Evolutionary conservation across 2,888 invertebrate species (phyloP).

Genomic region (Saturnia pavonia): DNA sequence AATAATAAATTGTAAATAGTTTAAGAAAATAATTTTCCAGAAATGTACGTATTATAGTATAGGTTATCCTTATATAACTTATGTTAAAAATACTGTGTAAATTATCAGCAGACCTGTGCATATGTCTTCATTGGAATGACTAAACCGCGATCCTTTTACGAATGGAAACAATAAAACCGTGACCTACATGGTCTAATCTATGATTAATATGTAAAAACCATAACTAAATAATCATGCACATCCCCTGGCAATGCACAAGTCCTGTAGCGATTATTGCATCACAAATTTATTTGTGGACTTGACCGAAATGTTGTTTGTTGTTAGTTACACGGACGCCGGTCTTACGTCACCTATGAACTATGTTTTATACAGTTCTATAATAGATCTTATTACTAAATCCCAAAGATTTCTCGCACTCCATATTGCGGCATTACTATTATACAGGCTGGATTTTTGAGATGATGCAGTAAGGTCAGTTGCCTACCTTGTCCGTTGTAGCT

Average conservation of each 20-base stretch:
- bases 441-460: no score
- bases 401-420: no score
- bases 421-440: no score
- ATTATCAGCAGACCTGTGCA: not conserved
- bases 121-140: not conserved
- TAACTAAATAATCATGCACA: slow-evolving; percentile 25
- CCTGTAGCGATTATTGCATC: slow-evolving; percentile 55
- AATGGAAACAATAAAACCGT: not conserved
- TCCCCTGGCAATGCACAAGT: slow-evolving; percentile 34
- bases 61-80: no score
- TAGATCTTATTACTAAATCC: not conserved
- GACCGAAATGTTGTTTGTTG: slow-evolving; percentile 47
- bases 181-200: slow-evolving; percentile 7
- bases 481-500: no score
- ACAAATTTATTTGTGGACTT: slow-evolving; percentile 66
- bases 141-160: not conserved
- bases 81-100: not conserved
- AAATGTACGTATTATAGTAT: no score
- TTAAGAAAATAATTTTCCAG: not conserved
- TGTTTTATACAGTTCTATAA: slow-evolving; percentile 4
- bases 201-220: slow-evolving; percentile 17
- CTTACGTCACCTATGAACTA: slow-evolving; percentile 13
- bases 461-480: no score
- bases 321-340: slow-evolving; percentile 6
- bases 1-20: not conserved